These are phyloP conservation scores for Coendou prehensilis DNA, from an alignment of 2,797 vertebrate species.

Conservation along the genomic window DNA sequence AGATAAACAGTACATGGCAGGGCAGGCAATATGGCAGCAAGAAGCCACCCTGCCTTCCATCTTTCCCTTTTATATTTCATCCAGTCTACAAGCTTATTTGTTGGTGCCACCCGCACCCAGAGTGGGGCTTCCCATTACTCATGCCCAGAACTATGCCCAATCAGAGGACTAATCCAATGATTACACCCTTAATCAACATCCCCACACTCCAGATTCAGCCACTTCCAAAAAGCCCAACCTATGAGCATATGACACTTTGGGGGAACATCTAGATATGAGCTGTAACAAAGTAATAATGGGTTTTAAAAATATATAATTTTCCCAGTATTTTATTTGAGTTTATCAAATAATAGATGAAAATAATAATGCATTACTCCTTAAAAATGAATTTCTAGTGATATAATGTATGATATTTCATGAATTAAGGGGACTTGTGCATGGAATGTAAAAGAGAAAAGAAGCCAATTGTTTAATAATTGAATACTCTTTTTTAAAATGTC, in stretches of 20 bases:
- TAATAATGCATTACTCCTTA: neutral
- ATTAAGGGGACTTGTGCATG: neutral
- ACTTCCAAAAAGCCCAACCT: neutral
- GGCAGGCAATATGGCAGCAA: neutral
- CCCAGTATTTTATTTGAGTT: slow-evolving; percentile 1
- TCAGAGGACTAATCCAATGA: neutral
- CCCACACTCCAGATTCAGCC: neutral
- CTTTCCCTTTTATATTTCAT: neutral
- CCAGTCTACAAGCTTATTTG: neutral
- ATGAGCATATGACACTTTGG: neutral
- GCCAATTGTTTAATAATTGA: slow-evolving; percentile 69
- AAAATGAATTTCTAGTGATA: neutral
- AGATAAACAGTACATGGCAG: neutral
- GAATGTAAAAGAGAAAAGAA: neutral
- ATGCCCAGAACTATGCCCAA: neutral
- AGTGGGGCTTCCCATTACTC: neutral
- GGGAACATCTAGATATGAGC: neutral
- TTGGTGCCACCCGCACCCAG: neutral
- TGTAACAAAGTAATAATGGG: neutral
- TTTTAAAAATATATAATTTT: slow-evolving; percentile 1
- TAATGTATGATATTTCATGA: neutral
- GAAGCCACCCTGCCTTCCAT: neutral
- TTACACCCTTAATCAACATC: neutral
- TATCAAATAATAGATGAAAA: neutral
- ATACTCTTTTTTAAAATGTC: slow-evolving; percentile 43